Conservation (phyloP, 2,888 invertebrate genomes). For the Rhingia rostrata region DNA sequence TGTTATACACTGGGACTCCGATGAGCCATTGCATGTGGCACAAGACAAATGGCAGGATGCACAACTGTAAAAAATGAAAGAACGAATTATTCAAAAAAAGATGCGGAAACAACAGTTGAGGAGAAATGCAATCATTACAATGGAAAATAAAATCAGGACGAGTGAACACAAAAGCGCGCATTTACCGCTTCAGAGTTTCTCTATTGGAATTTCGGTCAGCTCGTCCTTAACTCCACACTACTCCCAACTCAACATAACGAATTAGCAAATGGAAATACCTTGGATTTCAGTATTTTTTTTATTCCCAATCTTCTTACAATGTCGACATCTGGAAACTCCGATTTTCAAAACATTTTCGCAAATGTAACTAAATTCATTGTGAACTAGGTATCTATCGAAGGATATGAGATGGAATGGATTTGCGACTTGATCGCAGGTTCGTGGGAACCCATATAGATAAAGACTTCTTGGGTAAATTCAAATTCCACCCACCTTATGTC, state of each 20-base stretch:
- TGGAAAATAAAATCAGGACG: conserved; percentile 35
- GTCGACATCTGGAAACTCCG: conserved; percentile 14
- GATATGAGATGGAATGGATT: too few relatives aligned
- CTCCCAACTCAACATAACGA: background rate
- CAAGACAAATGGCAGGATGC: conserved; percentile 91
- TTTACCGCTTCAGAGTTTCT: conserved; percentile 15
- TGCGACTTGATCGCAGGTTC: too few relatives aligned
- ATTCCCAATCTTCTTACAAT: background rate
- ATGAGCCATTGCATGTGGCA: conserved; percentile 91
- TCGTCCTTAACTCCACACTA: background rate
- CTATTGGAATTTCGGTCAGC: conserved; percentile 18
- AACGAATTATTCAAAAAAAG: conserved; percentile 34
- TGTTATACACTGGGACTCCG: conserved; percentile 90
- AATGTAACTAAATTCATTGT: too few relatives aligned
- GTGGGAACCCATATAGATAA: too few relatives aligned
- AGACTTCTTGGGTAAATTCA: conserved; percentile 5
- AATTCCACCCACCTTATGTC: conserved; percentile 26
- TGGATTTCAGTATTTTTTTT: background rate
- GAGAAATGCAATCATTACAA: conserved; percentile 69
- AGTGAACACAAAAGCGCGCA: conserved; percentile 26
- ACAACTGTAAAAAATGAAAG: conserved; percentile 84
- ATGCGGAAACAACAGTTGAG: conserved; percentile 63
- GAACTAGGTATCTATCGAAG: too few relatives aligned
- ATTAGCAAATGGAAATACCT: conserved; percentile 36
- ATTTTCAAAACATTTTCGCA: conserved; percentile 4